These are phyloP conservation scores for Callithrix jacchus DNA, from an alignment of 2,113 vertebrate genomes.

Conservation along the genomic window DNA sequence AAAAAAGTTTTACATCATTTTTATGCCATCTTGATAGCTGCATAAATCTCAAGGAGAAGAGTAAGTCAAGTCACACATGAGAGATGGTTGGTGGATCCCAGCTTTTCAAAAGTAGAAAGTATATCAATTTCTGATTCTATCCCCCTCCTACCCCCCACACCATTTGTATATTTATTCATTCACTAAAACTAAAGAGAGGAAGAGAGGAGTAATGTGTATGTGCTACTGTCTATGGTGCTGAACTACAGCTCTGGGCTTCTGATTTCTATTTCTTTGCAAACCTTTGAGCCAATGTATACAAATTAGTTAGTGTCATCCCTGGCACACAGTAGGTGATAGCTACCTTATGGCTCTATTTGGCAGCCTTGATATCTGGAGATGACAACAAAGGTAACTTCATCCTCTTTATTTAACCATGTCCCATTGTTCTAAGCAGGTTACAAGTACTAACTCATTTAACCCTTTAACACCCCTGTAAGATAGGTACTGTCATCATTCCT, in stretches of 20 bases:
- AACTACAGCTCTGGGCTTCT: not conserved
- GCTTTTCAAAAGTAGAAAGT: not conserved
- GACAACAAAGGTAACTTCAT: not conserved
- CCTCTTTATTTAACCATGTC: not conserved
- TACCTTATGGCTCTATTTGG: not conserved
- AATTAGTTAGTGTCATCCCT: not conserved
- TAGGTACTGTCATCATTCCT: not conserved
- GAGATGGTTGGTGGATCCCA: not conserved
- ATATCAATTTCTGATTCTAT: not conserved
- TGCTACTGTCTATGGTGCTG: not conserved
- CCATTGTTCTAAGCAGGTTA: not conserved
- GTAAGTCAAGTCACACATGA: not conserved
- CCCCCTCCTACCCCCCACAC: accelerated
- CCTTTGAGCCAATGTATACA: not conserved
- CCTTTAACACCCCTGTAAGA: not conserved
- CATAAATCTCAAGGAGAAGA: not conserved
- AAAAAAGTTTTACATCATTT: not conserved
- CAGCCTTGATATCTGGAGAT: not conserved
- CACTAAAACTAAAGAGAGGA: not conserved
- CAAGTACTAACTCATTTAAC: not conserved
- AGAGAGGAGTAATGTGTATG: accelerated
- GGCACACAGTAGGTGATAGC: not conserved
- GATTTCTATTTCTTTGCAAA: not conserved
- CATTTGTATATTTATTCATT: not conserved
- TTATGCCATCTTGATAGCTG: too few species aligned